Conservation (phyloP, 1,140 invertebrate genomes). For the Acromyrmex echinatior region DNA sequence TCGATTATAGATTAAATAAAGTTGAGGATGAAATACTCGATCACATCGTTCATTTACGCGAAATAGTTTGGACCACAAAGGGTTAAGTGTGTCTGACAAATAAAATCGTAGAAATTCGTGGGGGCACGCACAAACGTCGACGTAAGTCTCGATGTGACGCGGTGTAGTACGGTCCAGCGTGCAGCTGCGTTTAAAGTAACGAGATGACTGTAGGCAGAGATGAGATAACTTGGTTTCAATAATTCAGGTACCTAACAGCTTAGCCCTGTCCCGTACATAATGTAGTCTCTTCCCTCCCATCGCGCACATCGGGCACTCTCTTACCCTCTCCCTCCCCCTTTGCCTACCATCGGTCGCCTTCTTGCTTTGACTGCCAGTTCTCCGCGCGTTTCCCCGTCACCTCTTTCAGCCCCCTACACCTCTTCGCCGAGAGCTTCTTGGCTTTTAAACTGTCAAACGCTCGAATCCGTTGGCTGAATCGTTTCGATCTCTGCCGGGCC, state of each 20-base stretch:
- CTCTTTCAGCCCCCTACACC: conserved; percentile 57
- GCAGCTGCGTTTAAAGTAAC: conserved; percentile 85
- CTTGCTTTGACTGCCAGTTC: conserved; percentile 73
- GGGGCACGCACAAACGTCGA: not conserved
- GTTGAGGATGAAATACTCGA: not conserved
- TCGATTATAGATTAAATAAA: not conserved
- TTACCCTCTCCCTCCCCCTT: conserved; percentile 54
- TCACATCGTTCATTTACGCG: not conserved
- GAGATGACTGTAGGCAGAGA: conserved; percentile 85
- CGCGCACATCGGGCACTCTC: conserved; percentile 64
- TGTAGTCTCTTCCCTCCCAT: conserved; percentile 83
- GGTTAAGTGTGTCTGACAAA: not conserved
- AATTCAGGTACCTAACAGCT: conserved; percentile 86
- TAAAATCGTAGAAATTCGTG: not conserved
- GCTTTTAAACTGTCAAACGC: conserved; percentile 85
- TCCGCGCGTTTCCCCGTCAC: conserved; percentile 24
- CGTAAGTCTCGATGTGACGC: not conserved
- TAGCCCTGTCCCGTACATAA: conserved; percentile 87
- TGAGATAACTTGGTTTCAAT: conserved; percentile 86
- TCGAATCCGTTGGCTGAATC: conserved; percentile 84
- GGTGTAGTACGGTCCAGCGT: conserved; percentile 68
- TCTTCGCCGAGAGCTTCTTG: conserved; percentile 74
- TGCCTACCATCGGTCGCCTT: conserved; percentile 41
- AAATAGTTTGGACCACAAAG: not conserved
- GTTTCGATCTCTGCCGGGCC: conserved; percentile 67